These are phyloP conservation scores for Trematocara variabile DNA, from an alignment of 2,113 vertebrate species.

Conservation along the genomic window DNA sequence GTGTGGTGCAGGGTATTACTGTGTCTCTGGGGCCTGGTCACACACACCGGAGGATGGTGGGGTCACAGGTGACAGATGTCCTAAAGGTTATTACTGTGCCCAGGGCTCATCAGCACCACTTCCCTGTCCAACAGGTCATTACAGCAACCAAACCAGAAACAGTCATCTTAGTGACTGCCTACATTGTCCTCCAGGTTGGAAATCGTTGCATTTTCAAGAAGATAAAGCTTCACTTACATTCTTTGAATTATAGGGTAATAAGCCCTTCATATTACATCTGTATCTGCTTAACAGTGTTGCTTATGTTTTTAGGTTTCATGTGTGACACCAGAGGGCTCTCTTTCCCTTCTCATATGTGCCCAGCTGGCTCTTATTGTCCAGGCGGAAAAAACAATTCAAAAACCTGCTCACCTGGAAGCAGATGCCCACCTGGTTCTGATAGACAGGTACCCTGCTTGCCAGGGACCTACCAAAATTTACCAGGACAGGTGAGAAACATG, in stretches of 20 bases:
- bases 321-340: constrained; percentile 75
- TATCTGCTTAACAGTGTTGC: neutral
- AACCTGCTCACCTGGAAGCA: constrained; percentile 79
- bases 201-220: neutral
- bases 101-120: constrained; percentile 70
- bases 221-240: neutral
- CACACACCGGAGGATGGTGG: constrained; percentile 70
- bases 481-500: constrained; percentile 68
- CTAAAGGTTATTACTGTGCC: constrained; percentile 79
- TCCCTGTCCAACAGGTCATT: constrained; percentile 76
- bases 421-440: constrained; percentile 80
- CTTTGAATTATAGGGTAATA: neutral
- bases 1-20: constrained; percentile 79
- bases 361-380: constrained; percentile 72
- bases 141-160: constrained; percentile 77
- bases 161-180: constrained; percentile 70
- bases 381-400: constrained; percentile 33
- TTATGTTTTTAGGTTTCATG: constrained; percentile 66
- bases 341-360: constrained; percentile 70
- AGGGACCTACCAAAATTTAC: constrained; percentile 81
- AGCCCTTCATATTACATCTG: neutral
- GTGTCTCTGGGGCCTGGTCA: constrained; percentile 62
- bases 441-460: constrained; percentile 72
- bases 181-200: constrained; percentile 78
- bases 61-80: constrained; percentile 73